phyloP scores from a whole-genome alignment of 1,140 invertebrate species.

The Chelonus insularis region DNA sequence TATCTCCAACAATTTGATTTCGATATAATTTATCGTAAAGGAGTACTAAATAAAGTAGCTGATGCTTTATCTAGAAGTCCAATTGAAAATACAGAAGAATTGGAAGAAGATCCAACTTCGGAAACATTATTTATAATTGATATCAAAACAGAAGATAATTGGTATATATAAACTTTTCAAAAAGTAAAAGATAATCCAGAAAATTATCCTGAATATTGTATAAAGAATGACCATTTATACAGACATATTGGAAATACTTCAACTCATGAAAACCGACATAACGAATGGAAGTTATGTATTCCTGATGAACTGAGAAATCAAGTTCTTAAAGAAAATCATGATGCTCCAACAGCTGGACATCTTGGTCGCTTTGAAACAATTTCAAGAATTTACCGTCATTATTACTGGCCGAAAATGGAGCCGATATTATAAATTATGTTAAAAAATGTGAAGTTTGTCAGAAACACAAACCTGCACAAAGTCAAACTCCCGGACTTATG shows the following conservation, averaged over 20 bases:
- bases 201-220: slow-evolving; percentile 23
- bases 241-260: no score
- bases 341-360: slow-evolving; percentile 30
- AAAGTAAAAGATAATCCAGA: slow-evolving; percentile 3
- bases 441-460: not conserved
- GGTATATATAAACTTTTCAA: not conserved
- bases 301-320: not conserved
- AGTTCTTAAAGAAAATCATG: slow-evolving; percentile 24
- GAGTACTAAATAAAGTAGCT: slow-evolving; percentile 42
- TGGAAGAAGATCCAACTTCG: no score
- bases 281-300: slow-evolving; percentile 27
- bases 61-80: slow-evolving; percentile 39
- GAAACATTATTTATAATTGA: no score
- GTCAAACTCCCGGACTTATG: not conserved
- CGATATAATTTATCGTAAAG: slow-evolving; percentile 49
- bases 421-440: slow-evolving; percentile 25
- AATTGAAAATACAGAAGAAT: no score
- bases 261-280: no score
- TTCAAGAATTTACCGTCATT: slow-evolving; percentile 12
- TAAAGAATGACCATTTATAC: slow-evolving; percentile 5
- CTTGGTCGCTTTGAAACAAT: slow-evolving; percentile 31
- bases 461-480: not conserved
- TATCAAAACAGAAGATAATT: no score
- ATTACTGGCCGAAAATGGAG: slow-evolving; percentile 33
- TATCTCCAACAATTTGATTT: slow-evolving; percentile 51